A percentile compares a stretch with the other conserved stretches of the same genome.
Conservation (phyloP, 2,888 invertebrate genomes). For the Lymantria dispar region DNA sequence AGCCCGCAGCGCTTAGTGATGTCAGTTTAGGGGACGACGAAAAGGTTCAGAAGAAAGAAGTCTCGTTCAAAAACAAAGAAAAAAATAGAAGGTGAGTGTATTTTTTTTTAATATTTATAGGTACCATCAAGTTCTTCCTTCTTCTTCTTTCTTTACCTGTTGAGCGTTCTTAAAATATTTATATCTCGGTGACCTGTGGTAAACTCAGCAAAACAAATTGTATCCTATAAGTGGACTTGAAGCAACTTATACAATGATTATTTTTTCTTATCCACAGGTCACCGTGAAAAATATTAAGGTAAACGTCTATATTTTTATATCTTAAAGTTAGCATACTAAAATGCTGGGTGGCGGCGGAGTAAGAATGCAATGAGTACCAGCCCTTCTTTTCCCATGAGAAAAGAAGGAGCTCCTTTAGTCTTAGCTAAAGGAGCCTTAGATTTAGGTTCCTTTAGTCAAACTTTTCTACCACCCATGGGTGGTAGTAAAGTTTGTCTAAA, state of each 20-base stretch:
- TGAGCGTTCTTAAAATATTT: neutral
- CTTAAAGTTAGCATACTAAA: no score
- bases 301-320: constrained; percentile 9
- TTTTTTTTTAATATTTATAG: neutral
- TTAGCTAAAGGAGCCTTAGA: no score
- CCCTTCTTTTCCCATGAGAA: no score
- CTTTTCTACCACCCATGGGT: neutral
- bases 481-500: neutral
- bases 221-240: neutral
- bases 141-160: neutral
- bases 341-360: no score
- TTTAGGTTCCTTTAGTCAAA: neutral
- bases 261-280: constrained; percentile 8
- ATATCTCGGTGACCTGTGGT: constrained; percentile 4
- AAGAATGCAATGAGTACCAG: no score
- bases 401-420: no score
- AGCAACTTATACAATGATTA: no score
- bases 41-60: constrained; percentile 58
- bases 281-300: constrained; percentile 25
- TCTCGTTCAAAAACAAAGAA: constrained; percentile 57
- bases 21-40: constrained; percentile 45
- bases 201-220: neutral
- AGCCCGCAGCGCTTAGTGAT: constrained; percentile 46
- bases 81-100: constrained; percentile 62
- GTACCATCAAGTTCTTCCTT: neutral